A percentile compares a stretch with the other conserved stretches of the same genome.
Conservation (phyloP, 2,888 invertebrate genomes). For the Parnassius glacialis region DNA sequence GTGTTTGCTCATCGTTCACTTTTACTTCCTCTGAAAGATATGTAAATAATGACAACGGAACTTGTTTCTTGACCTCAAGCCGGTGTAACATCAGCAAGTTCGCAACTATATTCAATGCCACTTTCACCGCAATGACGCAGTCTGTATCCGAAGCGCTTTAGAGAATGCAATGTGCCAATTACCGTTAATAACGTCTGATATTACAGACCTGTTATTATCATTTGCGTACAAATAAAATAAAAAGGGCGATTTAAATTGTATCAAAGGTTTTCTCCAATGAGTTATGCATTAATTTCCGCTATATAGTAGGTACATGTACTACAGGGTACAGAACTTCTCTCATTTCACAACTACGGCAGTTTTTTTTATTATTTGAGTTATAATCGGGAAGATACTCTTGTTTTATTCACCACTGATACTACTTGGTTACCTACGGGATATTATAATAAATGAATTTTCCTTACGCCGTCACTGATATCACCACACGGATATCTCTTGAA, state of each 20-base stretch:
- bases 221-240: background rate
- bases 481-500: too few relatives aligned
- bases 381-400: too few relatives aligned
- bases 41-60: constrained; percentile 55
- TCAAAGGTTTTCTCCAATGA: background rate
- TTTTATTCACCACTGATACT: too few relatives aligned
- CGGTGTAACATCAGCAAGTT: constrained; percentile 49
- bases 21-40: constrained; percentile 65
- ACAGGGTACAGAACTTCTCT: too few relatives aligned
- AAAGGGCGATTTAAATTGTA: constrained; percentile 8
- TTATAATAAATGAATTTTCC: too few relatives aligned
- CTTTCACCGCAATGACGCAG: constrained; percentile 57
- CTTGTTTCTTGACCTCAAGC: constrained; percentile 67
- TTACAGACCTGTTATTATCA: constrained; percentile 8
- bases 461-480: too few relatives aligned
- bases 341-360: too few relatives aligned
- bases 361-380: too few relatives aligned
- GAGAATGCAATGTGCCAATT: constrained; percentile 20
- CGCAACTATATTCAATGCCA: constrained; percentile 49
- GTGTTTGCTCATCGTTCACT: constrained; percentile 33
- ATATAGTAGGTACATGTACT: too few relatives aligned
- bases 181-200: constrained; percentile 19
- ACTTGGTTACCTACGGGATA: too few relatives aligned
- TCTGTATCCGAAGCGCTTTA: constrained; percentile 33
- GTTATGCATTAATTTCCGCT: background rate